Evolutionary conservation across 2,113 vertebrate species (phyloP), one percentile per base, ranked within the genome.

Genomic region (Syrmaticus mikado): DNA sequence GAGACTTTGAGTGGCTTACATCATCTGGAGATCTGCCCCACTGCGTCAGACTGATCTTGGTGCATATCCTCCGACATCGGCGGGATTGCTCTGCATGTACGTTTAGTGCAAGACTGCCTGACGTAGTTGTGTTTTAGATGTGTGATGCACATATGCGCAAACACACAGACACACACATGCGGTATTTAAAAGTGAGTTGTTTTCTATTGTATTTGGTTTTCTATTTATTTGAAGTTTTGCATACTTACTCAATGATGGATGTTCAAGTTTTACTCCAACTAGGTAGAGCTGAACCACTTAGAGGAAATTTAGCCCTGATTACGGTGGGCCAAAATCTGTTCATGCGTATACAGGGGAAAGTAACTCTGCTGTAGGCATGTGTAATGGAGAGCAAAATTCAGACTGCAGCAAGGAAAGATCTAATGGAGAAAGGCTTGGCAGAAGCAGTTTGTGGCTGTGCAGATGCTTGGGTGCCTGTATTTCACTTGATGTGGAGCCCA

Each of bases 121-220:
- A 72, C 67, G 85, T 52, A 57, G 71, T 87, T 66, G 15, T 70
- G 58, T 70, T 74, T 80, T 80, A 74, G 46, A 75, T 75, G 73
- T 73, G 43, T 72, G 87, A 52, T 27, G 45, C 24, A 17, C 60
- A 70, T 55, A 82, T 70, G 55, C 71, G 64, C 72, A 30, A 36
- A 53, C 87, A 80, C 85, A 82, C 13, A 82, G 12, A 43, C 64
- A 38, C 40, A 58, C 45, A 78, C 82, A 25, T 3, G 8, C 1
- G 0, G 14, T 89, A 74, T 82, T 89, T 95, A 78, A 85, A 90
- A 92, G 62, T 92, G 46, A 88, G 10, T 68, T 78, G 58, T 1
- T 88, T 94, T 94, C 34, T 91, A 88, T 84, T 71, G 90, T 83
- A 91, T 80, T 94, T 96, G 52, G 20, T 83, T 93, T 94, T 81